Percentiles rank a stretch among this genome's conserved stretches.
Evolutionary conservation across 2,797 vertebrate genomes (phyloP).

Genomic region (Takifugu rubripes): DNA sequence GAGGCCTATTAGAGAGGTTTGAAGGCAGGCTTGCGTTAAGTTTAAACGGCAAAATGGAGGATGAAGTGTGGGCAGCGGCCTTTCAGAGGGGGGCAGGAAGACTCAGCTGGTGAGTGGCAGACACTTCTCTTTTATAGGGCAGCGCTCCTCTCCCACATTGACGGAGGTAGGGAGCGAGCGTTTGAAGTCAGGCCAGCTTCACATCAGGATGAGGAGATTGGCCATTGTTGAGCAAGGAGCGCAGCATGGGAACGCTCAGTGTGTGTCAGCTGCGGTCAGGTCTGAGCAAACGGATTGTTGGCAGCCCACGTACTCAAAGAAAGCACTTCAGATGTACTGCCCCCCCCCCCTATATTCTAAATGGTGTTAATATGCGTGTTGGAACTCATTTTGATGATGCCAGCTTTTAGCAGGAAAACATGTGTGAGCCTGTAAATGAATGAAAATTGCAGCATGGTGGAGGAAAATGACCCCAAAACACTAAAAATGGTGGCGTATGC

Average conservation of each 20-base stretch:
- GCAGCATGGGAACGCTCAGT: slow-evolving; percentile 55
- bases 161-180: slow-evolving; percentile 47
- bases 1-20: no score
- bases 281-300: slow-evolving; percentile 39
- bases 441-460: no score
- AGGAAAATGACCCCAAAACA: no score
- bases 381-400: no score
- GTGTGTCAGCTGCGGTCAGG: slow-evolving; percentile 66
- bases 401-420: no score
- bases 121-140: slow-evolving; percentile 63
- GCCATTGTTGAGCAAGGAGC: slow-evolving; percentile 66
- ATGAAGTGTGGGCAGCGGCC: slow-evolving; percentile 58
- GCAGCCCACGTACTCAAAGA: no score
- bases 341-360: no score
- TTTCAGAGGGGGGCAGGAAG: slow-evolving; percentile 52
- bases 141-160: slow-evolving; percentile 63
- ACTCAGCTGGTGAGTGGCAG: slow-evolving; percentile 59
- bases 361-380: no score
- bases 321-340: no score
- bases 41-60: no score
- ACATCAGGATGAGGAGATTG: slow-evolving; percentile 67
- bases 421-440: no score
- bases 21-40: not conserved
- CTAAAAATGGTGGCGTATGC: no score
- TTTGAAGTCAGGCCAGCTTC: slow-evolving; percentile 68